Base-by-base conservation (phyloP, 1,140 invertebrate species). In the Ostrea edulis region DNA sequence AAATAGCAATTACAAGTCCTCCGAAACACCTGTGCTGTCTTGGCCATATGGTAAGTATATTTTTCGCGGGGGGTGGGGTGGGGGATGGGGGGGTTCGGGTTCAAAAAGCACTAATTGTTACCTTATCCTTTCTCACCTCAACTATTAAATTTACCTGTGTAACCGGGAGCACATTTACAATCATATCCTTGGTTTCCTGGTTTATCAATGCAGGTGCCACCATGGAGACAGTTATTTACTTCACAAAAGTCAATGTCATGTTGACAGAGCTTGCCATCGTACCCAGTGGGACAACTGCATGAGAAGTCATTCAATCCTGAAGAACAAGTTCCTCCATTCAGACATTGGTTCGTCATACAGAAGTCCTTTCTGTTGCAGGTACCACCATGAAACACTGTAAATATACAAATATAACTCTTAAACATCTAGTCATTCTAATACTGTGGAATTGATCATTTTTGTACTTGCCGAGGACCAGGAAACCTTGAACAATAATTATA, bases 281-380 rank as follows among this genome's bases (percentile, higher is more conserved):
- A 87, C 8, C 89, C 87, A 14, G 51, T 29, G 9, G 29, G 20
- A 87, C 89, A 90, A 11, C 54, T 52, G 87, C 89, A 90, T n/a
- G 53, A 7, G 86, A 90, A 92, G 22, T 87, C 85, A 65, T 84
- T 85, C 11, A 90, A n/a, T 22, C 14, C 44, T 35, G 92, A 85
- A n/a, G 29, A 55, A 90, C 93, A 93, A 8, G 95, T 96, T 8
- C 92, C 92, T 25, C 97, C 98, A 93, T 97, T 96, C 51, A 96
- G 95, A 87, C 90, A 91, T 2, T 81, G 86, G 51, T 88, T 87
- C 35, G 20, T 8, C 11, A 35, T 11, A 82, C 86, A 87, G 68
- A 86, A 68, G 14, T 25, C 9, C 51, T 55, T 82, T 22, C 2
- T 0, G 9, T 25, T 17, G 71, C 88, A 89, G 0, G 58, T 55